Percentiles rank a stretch among this genome's conserved stretches.
phyloP scores from a whole-genome alignment of 2,888 invertebrate species.

The Baccha elongata region DNA sequence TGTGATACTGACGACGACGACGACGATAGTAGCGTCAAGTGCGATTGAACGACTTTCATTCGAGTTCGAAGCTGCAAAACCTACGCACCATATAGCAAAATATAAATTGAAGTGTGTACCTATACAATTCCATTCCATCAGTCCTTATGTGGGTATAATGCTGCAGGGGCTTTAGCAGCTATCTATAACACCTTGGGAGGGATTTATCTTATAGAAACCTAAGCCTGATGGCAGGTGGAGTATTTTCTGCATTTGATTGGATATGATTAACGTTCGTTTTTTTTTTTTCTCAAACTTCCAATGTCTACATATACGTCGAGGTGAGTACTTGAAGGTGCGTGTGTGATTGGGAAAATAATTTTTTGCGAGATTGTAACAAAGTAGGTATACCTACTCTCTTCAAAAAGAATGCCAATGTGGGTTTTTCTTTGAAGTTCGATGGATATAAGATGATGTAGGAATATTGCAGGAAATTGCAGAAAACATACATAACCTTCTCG shows the following conservation, averaged over 20 bases:
- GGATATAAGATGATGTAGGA: not conserved
- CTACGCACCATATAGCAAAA: constrained; percentile 60
- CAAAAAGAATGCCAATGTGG: not conserved
- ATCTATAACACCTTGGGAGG: constrained; percentile 8
- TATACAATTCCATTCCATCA: constrained; percentile 38
- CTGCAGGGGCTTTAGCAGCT: not conserved
- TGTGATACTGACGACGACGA: constrained; percentile 5
- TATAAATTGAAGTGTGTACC: constrained; percentile 66
- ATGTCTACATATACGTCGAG: not conserved
- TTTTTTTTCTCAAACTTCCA: not conserved
- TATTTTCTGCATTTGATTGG: constrained; percentile 56
- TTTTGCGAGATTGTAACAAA: constrained; percentile 1
- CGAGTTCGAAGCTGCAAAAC: constrained; percentile 4
- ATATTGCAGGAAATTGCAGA: not conserved
- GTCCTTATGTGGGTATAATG: constrained; percentile 59
- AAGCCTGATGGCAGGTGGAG: constrained; percentile 53
- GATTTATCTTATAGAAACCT: constrained; percentile 36
- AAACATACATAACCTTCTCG: no score
- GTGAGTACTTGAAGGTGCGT: not conserved
- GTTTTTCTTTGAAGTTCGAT: not conserved
- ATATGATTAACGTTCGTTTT: constrained; percentile 49
- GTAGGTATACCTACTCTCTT: not conserved
- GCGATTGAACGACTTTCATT: not conserved
- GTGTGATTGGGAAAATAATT: constrained; percentile 30
- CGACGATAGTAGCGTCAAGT: constrained; percentile 47